Evolutionary conservation across 1,140 invertebrate genomes (phyloP).

Genomic region (Aphelinus atriplicis): DNA sequence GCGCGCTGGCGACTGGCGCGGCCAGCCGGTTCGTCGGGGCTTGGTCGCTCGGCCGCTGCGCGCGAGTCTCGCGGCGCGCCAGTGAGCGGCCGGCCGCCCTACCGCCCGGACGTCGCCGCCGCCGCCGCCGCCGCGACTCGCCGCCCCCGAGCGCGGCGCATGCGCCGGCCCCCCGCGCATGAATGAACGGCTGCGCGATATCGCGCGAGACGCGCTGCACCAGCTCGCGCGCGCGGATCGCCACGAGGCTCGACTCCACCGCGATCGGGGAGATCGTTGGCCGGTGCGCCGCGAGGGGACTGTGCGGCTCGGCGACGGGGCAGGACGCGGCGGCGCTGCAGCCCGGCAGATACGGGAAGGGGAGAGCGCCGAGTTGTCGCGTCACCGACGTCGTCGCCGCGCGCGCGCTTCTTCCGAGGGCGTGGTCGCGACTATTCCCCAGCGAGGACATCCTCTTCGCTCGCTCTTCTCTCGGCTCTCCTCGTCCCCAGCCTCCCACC

Average conservation of each 20-base stretch:
- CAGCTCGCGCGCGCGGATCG: no score
- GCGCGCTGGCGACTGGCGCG: constrained; percentile 10
- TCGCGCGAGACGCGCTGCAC: no score
- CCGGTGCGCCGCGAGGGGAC: no score
- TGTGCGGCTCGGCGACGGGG: no score
- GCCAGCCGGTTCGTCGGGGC: constrained; percentile 6
- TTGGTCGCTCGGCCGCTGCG: not conserved
- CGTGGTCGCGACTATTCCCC: constrained; percentile 50
- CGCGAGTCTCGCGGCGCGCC: not conserved
- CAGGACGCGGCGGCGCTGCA: no score
- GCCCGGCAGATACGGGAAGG: no score
- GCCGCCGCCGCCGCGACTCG: constrained; percentile 16
- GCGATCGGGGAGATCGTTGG: no score
- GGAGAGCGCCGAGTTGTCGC: constrained; percentile 40
- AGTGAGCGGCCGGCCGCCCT: not conserved
- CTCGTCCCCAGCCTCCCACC: not conserved
- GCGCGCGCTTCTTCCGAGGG: constrained; percentile 51
- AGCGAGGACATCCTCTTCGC: constrained; percentile 43
- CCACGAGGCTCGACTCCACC: no score
- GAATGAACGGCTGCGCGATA: constrained; percentile 2
- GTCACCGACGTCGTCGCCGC: constrained; percentile 40
- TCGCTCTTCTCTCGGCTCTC: not conserved
- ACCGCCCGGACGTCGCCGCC: no score
- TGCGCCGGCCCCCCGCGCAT: not conserved
- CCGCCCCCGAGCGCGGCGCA: no score